Conservation (phyloP, 1,140 invertebrate genomes). For the Pseudoatta argentina region DNA sequence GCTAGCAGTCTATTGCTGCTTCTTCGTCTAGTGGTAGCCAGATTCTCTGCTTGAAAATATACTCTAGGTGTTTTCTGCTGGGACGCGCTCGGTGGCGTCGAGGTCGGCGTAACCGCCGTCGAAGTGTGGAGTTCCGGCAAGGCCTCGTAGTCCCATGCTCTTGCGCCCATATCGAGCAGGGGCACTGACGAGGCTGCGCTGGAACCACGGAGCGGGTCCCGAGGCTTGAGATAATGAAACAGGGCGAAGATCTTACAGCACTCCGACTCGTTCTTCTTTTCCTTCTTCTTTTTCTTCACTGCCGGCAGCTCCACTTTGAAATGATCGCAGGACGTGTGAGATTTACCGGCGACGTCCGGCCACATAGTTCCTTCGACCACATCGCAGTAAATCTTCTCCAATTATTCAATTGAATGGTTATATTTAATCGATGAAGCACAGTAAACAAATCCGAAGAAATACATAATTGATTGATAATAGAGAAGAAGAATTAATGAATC, state of each 20-base stretch:
- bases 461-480: not conserved
- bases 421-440: not conserved
- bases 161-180: slow-evolving; percentile 83
- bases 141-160: slow-evolving; percentile 87
- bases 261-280: slow-evolving; percentile 54
- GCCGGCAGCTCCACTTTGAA: slow-evolving; percentile 69
- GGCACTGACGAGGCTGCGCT: slow-evolving; percentile 81
- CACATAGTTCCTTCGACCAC: slow-evolving; percentile 8
- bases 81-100: slow-evolving; percentile 80
- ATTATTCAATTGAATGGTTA: slow-evolving; percentile 2
- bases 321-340: slow-evolving; percentile 6
- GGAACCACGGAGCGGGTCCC: slow-evolving; percentile 77
- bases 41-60: slow-evolving; percentile 90
- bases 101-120: slow-evolving; percentile 81
- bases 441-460: not conserved
- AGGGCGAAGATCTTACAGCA: slow-evolving; percentile 66
- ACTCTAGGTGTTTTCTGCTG: slow-evolving; percentile 86
- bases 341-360: slow-evolving; percentile 43
- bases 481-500: not conserved
- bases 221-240: slow-evolving; percentile 69
- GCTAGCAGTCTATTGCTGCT: slow-evolving; percentile 86
- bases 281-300: slow-evolving; percentile 15
- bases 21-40: slow-evolving; percentile 87
- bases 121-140: slow-evolving; percentile 85
- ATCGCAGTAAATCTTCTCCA: slow-evolving; percentile 47